Evolutionary conservation across 2,888 invertebrate genomes (phyloP), one percentile per base, ranked within the genome.

Genomic region (Scaptomyza flava): DNA sequence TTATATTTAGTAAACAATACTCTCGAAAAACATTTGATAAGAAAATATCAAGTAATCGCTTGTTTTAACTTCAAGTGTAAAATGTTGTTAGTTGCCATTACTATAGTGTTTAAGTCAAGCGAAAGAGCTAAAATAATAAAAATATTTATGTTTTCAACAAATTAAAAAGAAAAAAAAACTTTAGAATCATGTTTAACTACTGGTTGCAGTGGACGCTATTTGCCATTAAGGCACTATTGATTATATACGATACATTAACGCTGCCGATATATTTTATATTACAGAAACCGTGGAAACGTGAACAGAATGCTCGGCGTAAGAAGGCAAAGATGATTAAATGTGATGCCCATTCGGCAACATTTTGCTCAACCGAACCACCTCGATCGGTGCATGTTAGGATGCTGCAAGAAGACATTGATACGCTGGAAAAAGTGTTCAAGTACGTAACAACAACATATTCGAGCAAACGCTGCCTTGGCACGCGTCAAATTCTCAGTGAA

Each of bases 401-500:
- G 91, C 93, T 96, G 76, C 94, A 95, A 75, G 94, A 96, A 81
- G 95, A 95, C 62, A 95, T 97, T 77, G 95, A 95, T 85, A 96
- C 97, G 27, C 94, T 97, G 93, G 96, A 96, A 89, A 95, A 96
- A 91, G 95, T 98, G 93, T 94, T 98, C 88, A 94, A 94, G 20
- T 96, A 95, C 89, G 96, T 97, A 34, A 94, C 95, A 47, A 94
- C 94, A 79, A 94, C 95, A 77, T 96, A 96, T 93, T 93, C 94
- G 6, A 93, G 94, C 47, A 95, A 95, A 81, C 94, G 94, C 59
- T 97, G 97, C 83, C 94, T 98, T 71, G 99, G 99, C 48, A 98
- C 98, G 1, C 93, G 99, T 60, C 95, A 98, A 85, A 96, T 98
- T 80, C 93, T 98, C 48, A 95, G 96, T 62, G 99, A 98, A 92